Conservation (phyloP, 2,888 invertebrate genomes). For the Acronicta alni region DNA sequence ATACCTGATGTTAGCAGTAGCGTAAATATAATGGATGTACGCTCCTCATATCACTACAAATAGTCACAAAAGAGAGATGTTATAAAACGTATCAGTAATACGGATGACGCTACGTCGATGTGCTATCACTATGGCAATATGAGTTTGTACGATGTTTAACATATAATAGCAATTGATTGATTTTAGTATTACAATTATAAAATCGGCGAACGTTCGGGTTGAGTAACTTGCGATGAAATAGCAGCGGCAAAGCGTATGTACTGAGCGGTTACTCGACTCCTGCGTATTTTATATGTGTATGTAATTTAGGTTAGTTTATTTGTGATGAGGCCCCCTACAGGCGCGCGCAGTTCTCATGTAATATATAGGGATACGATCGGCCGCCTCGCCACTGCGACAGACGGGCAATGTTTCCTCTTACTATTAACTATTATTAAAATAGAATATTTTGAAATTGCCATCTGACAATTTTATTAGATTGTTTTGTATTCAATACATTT, state of each 20-base stretch:
- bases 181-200: conserved; percentile 64
- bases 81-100: conserved; percentile 24
- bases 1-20: conserved; percentile 16
- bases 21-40: not conserved
- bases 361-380: conserved; percentile 58
- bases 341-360: conserved; percentile 61
- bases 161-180: conserved; percentile 47
- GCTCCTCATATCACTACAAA: conserved; percentile 31
- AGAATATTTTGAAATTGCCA: conserved; percentile 86
- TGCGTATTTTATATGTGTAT: conserved; percentile 62
- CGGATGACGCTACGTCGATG: conserved; percentile 23
- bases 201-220: conserved; percentile 53
- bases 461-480: conserved; percentile 86
- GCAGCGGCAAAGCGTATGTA: conserved; percentile 4
- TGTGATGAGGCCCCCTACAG: conserved; percentile 58
- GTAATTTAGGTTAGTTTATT: conserved; percentile 73
- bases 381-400: conserved; percentile 47
- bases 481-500: conserved; percentile 89
- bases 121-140: conserved; percentile 52
- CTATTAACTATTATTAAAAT: conserved; percentile 79
- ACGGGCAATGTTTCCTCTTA: conserved; percentile 64
- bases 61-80: conserved; percentile 52
- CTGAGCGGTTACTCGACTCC: conserved; percentile 38
- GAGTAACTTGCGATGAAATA: conserved; percentile 24
- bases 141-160: conserved; percentile 50